phyloP scores from a whole-genome alignment of 2,797 vertebrate genomes.

The Lagocephalus sceleratus region DNA sequence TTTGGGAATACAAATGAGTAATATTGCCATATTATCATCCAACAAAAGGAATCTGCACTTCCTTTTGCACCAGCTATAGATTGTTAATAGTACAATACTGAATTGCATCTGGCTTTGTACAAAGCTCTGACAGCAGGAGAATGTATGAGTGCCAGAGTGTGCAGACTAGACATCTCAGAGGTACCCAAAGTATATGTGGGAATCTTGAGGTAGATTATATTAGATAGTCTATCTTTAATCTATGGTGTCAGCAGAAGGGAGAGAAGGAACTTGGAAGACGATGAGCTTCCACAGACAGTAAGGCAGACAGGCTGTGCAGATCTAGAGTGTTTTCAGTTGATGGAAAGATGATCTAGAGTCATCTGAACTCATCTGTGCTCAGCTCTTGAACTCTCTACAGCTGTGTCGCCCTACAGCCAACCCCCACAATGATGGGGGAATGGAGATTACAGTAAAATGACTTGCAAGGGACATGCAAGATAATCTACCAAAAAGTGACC shows the following conservation, averaged over 20 bases:
- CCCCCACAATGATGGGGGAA: constrained; percentile 22
- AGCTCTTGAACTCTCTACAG: constrained; percentile 46
- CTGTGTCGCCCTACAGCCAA: constrained; percentile 51
- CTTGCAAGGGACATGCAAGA: constrained; percentile 14
- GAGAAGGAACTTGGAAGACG: constrained; percentile 45
- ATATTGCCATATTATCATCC: too few relatives aligned
- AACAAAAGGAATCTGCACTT: too few relatives aligned
- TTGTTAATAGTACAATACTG: too few relatives aligned
- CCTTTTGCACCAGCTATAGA: too few relatives aligned
- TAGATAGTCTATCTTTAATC: constrained; percentile 6
- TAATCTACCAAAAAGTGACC: too few relatives aligned
- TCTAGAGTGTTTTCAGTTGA: constrained; percentile 53
- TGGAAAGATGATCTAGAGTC: constrained; percentile 42
- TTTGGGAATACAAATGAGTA: too few relatives aligned
- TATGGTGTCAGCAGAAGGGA: constrained; percentile 59
- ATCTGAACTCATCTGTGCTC: constrained; percentile 54
- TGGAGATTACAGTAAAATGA: neutral
- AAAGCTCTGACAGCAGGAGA: too few relatives aligned
- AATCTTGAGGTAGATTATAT: too few relatives aligned
- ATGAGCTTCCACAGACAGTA: constrained; percentile 58
- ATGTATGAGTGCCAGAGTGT: too few relatives aligned
- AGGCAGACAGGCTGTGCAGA: constrained; percentile 35
- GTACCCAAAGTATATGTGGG: too few relatives aligned
- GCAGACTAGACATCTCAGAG: too few relatives aligned
- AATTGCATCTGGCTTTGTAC: too few relatives aligned